Evolutionary conservation across 2,113 vertebrate species (phyloP), one percentile per base, ranked within the genome.

Genomic region (Phylloscopus trochiloides): DNA sequence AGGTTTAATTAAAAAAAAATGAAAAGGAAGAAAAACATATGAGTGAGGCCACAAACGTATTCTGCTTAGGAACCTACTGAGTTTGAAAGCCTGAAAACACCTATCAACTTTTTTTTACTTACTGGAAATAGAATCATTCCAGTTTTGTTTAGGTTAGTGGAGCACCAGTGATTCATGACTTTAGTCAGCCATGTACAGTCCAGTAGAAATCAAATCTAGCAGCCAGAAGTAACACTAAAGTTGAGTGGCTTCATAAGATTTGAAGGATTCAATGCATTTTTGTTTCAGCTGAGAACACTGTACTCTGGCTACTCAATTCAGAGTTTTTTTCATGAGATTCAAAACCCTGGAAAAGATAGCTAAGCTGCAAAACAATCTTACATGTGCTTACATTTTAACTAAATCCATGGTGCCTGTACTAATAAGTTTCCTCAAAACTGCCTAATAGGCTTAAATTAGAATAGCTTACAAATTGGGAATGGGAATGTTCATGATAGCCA

Each of bases 91-190:
- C 6, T 2, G 29, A 62, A 81, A 86, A 62, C 29, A 90, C 18
- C 48, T 66, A 88, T 50, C 45, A 28, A 17, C 7, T 38, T 43
- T 58, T 9, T 10, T 54, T 62, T 84, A 66, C 29, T 86, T 24
- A 65, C 71, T 86, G 75, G 58, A 93, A 86, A 77, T 59, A 92
- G 51, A 83, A 54, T 24, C 59, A 86, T 84, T 91, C 4, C 38
- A 52, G 7, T 77, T 72, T 71, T 55, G 84, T 94, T 83, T 94
- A 86, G 75, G 83, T 94, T 92, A 95, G 79, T 67, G 34, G 91
- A 94, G 25, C 72, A 67, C 38, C 36, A 67, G 4, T 92, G 88
- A 95, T 55, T 90, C 91, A 83, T 51, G 24, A 31, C 36, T 50
- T 92, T 94, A 94, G 63, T 93, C 86, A 96, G 54, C 42, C 62